Percentiles rank a stretch among this genome's conserved stretches.
Conservation (phyloP, 1,140 invertebrate genomes). For the Notospermus geniculatus region DNA sequence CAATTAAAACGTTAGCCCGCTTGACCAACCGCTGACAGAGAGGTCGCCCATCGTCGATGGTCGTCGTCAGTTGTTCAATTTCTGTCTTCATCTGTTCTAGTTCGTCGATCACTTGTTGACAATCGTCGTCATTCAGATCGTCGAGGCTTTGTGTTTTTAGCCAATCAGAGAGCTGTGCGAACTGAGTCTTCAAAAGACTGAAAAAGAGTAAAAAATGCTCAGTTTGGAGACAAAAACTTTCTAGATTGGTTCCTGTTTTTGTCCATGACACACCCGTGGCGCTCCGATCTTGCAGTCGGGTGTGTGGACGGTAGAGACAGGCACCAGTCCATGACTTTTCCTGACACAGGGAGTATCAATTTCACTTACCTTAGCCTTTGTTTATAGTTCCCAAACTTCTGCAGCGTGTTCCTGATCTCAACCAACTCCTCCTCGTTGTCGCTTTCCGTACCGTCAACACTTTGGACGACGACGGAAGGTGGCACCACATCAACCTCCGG, state of each 20-base stretch:
- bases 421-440: slow-evolving; percentile 1
- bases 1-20: too few species aligned
- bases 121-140: background rate
- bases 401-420: slow-evolving; percentile 1
- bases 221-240: too few species aligned
- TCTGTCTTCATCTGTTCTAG: background rate
- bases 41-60: too few species aligned
- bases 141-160: background rate
- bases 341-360: background rate
- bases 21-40: too few species aligned
- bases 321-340: too few species aligned
- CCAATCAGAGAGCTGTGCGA: background rate
- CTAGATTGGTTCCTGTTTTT: too few species aligned
- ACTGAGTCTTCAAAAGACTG: slow-evolving; percentile 4
- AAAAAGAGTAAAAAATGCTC: background rate
- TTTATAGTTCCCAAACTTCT: slow-evolving; percentile 3
- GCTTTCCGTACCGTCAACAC: background rate
- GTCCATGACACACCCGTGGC: too few species aligned
- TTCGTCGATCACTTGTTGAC: background rate
- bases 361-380: slow-evolving; percentile 1
- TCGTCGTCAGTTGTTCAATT: too few species aligned
- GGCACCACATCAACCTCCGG: background rate
- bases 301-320: too few species aligned
- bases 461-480: background rate
- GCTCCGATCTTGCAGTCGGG: too few species aligned